Base-by-base conservation (phyloP, 2,113 vertebrate genomes). In the Microtus richardsoni region DNA sequence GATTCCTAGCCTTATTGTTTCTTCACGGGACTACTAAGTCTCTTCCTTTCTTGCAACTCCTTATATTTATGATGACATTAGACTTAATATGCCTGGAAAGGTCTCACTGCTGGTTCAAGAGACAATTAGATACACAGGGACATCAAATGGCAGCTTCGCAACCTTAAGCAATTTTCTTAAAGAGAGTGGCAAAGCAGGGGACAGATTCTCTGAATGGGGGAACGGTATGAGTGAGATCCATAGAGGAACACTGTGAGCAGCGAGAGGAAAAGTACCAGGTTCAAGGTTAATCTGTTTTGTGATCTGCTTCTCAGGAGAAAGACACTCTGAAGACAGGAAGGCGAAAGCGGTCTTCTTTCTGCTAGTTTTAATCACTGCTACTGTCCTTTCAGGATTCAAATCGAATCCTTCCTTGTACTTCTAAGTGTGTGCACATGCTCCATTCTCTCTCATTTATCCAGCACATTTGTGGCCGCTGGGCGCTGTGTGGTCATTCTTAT, bases 401-500 rank as follows among this genome's bases (percentile, higher is more conserved):
- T 39, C 73, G 41, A 60, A 44, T 87, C 52, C 52, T 16, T 94
- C 71, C 78, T 86, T 26, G 11, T 3, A 44, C 21, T 89, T 84
- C 49, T 94, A 71, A 75, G 82, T 62, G n/a, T 78, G 11, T n/a
- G 24, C 78, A 21, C 68, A 30, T 66, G 22, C 82, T 88, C 49
- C 2, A 30, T 86, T 93, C 62, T 66, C 33, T 92, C 4, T 36
- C 41, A 44, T 93, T 95, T 95, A 88, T 91, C 95, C 88, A 91
- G 88, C 30, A 86, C 92, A 92, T 60, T 21, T 94, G 90, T 94
- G 88, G 94, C 77, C 91, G 66, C 71, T 2, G 7, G 62, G 88
- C 28, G 77, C 84, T 47, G 13, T 91, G 90, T 82, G 85, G 80
- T 95, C 95, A 89, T 91, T 95, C 95, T 52, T 86, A 92, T 93